phyloP scores from a whole-genome alignment of 2,888 invertebrate species.

The Lampropteryx suffumata region DNA sequence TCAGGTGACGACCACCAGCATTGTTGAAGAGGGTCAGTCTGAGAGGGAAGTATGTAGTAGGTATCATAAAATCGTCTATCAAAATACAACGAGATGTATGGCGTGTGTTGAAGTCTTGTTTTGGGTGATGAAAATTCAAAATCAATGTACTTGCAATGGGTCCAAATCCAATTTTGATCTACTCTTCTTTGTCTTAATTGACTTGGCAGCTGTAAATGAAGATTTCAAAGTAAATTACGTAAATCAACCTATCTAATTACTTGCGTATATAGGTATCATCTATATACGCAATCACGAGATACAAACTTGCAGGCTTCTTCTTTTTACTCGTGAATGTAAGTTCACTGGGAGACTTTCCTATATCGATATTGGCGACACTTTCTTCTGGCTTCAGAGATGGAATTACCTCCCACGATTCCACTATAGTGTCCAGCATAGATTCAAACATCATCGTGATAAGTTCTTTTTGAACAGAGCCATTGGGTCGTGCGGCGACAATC shows the following conservation, averaged over 20 bases:
- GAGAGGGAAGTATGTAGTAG: not conserved
- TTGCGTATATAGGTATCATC: too few relatives aligned
- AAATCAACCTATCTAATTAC: too few relatives aligned
- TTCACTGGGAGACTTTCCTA: slow-evolving; percentile 53
- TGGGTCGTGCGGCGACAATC: slow-evolving; percentile 37
- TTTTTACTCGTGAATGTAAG: slow-evolving; percentile 49
- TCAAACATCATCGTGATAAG: slow-evolving; percentile 65
- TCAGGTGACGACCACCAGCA: slow-evolving; percentile 65
- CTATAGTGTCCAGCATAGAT: slow-evolving; percentile 64
- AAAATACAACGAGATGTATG: too few relatives aligned
- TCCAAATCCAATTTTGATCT: slow-evolving; percentile 51
- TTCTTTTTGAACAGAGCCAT: slow-evolving; percentile 59
- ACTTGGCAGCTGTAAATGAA: slow-evolving; percentile 4
- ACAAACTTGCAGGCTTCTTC: slow-evolving; percentile 42
- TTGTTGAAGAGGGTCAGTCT: slow-evolving; percentile 45
- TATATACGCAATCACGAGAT: not conserved
- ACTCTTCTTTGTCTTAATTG: slow-evolving; percentile 42
- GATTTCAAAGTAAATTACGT: too few relatives aligned
- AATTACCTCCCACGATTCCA: slow-evolving; percentile 66
- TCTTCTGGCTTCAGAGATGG: slow-evolving; percentile 45
- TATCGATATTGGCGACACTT: slow-evolving; percentile 34
- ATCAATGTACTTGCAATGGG: slow-evolving; percentile 42
- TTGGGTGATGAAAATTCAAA: too few relatives aligned
- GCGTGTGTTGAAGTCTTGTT: too few relatives aligned
- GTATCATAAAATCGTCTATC: too few relatives aligned